phyloP scores from a whole-genome alignment of 2,113 vertebrate species.

The Larimichthys polyactis region DNA sequence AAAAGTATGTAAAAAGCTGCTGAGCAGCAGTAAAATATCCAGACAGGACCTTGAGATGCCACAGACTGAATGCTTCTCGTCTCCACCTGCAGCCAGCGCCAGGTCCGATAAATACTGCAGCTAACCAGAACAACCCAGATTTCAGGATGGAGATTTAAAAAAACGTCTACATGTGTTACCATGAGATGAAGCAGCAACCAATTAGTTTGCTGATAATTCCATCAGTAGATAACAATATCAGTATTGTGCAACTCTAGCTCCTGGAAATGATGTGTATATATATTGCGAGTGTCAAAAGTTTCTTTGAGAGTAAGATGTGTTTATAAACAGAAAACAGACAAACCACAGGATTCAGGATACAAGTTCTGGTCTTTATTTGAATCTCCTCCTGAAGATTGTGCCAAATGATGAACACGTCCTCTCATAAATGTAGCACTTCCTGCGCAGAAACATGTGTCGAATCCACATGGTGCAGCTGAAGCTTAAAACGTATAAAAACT shows the following conservation, averaged over 20 bases:
- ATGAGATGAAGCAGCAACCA: not conserved
- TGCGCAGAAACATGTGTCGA: too few species aligned
- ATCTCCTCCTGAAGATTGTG: too few species aligned
- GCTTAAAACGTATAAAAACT: too few species aligned
- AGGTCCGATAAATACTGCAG: not conserved
- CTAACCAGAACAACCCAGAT: not conserved
- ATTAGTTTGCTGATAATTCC: not conserved
- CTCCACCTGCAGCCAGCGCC: conserved; percentile 14
- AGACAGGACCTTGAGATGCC: conserved; percentile 11
- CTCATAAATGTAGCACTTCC: too few species aligned
- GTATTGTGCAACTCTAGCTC: not conserved
- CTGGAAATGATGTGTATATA: not conserved
- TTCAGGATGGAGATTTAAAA: not conserved
- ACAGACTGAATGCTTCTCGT: not conserved
- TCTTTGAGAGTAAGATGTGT: too few species aligned
- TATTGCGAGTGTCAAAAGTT: not conserved
- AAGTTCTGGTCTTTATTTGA: too few species aligned
- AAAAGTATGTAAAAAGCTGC: conserved; percentile 56
- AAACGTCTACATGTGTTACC: not conserved
- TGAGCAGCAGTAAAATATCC: conserved; percentile 47
- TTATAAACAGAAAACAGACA: too few species aligned
- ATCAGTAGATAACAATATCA: not conserved
- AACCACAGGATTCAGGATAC: too few species aligned
- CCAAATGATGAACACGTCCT: too few species aligned
- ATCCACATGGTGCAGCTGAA: too few species aligned